Evolutionary conservation across 2,113 vertebrate genomes (phyloP), one percentile per base, ranked within the genome.

Genomic region (Mustela nigripes): DNA sequence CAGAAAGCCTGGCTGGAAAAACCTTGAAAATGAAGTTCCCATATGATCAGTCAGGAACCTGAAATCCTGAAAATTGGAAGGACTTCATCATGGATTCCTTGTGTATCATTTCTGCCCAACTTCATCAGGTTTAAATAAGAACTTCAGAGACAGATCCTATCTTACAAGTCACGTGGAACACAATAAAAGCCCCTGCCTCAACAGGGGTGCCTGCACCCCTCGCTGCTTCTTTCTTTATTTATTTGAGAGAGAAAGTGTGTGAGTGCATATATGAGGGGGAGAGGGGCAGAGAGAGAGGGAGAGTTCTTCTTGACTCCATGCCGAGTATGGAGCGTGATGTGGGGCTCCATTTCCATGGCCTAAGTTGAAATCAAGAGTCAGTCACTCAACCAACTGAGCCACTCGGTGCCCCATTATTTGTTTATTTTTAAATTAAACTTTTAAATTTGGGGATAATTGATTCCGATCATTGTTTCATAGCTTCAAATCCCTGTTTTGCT

Each of bases 131-230:
- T 74, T 21, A 39, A 71, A 24, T 22, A 11, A 65, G 79, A 71
- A 22, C 31, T 18, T 8, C 22, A 2, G 0, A 26, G 24, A 14
- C 4, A n/a, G 58, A 31, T 33, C 48, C 16, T 91, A 78, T 62
- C 45, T 58, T 36, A 19, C 10, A 12, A 58, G 28, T 5, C 14
- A 4, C 16, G 8, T 10, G 21, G 71, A 48, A 26, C 9, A 39
- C 36, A 50, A 33, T 31, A 26, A 33, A 12, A 21, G 10, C 3
- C 2, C 18, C 33, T 3, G 8, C 42, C 31, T 63, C 33, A 26
- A 11, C 6, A 4, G 26, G 10, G n/a, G 1, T 7, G 10, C 26
- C 33, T 5, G 2, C 5, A 26, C 12, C 28, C 7, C 1, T 4
- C 8, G 7, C 39, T 26, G n/a, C 33, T 69, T 0, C 48, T 50